Conservation (phyloP, 1,140 invertebrate genomes). For the Spodoptera litura region DNA sequence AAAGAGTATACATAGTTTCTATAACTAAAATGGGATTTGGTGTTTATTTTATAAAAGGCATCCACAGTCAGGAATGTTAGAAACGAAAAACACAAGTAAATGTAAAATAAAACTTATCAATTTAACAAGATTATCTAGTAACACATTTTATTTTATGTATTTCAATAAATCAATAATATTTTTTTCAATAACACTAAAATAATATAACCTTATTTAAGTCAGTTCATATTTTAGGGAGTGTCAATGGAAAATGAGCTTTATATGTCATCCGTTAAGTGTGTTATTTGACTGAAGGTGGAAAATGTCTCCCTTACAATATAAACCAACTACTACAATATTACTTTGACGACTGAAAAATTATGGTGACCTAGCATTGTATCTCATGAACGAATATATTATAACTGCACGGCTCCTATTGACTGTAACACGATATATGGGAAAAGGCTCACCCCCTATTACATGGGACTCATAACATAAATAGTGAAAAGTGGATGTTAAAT, state of each 20-base stretch:
- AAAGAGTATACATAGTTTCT: not conserved
- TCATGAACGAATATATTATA: no score
- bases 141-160: conserved; percentile 4
- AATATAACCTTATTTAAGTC: conserved; percentile 25
- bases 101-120: conserved; percentile 25
- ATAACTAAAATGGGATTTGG: not conserved
- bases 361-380: not conserved
- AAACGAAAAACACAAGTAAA: conserved; percentile 13
- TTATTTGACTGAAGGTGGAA: not conserved
- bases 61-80: conserved; percentile 25
- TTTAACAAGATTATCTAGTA: conserved; percentile 24
- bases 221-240: not conserved
- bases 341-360: not conserved
- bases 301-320: not conserved
- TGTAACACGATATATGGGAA: no score
- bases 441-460: no score
- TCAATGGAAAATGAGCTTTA: not conserved
- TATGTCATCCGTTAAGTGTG: not conserved
- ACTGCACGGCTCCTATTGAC: no score
- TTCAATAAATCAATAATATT: not conserved
- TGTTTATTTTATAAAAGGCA: not conserved
- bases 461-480: no score
- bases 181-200: conserved; percentile 27
- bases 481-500: no score
- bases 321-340: not conserved